Evolutionary conservation across 2,797 vertebrate genomes (phyloP).

Genomic region (Neosilurus mollespiculum): DNA sequence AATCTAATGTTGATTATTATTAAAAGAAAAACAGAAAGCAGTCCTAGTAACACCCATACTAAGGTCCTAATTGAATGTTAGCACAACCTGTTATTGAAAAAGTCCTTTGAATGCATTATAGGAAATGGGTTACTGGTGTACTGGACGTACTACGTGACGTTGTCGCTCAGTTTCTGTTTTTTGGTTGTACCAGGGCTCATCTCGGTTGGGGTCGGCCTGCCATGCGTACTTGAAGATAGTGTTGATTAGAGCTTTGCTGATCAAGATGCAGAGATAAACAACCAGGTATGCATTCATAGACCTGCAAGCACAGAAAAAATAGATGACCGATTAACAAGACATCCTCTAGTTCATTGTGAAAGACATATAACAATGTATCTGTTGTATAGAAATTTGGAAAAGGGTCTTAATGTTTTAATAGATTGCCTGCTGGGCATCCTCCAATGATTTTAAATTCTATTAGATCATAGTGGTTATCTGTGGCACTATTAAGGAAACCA

Average conservation of each 20-base stretch:
- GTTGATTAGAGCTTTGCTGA: constrained; percentile 92
- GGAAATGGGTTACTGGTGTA: not conserved
- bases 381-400: not conserved
- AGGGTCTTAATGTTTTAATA: constrained; percentile 12
- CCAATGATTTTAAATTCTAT: not conserved
- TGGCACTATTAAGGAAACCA: constrained; percentile 18
- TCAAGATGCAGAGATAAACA: constrained; percentile 94
- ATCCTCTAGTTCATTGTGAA: not conserved
- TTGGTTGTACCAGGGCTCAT: constrained; percentile 92
- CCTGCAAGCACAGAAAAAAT: constrained; percentile 63
- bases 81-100: not conserved
- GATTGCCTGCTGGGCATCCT: constrained; percentile 11
- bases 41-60: not conserved
- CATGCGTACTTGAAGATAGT: constrained; percentile 88
- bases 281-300: constrained; percentile 95
- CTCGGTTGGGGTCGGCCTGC: constrained; percentile 85
- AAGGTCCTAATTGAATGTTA: too few relatives aligned
- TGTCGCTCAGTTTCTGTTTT: constrained; percentile 85
- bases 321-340: not conserved
- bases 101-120: not conserved
- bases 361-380: too few relatives aligned
- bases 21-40: not conserved
- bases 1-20: not conserved
- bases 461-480: constrained; percentile 25
- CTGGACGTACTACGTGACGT: constrained; percentile 80